Base-by-base conservation (phyloP, 2,888 invertebrate genomes). In the Arge pagana region DNA sequence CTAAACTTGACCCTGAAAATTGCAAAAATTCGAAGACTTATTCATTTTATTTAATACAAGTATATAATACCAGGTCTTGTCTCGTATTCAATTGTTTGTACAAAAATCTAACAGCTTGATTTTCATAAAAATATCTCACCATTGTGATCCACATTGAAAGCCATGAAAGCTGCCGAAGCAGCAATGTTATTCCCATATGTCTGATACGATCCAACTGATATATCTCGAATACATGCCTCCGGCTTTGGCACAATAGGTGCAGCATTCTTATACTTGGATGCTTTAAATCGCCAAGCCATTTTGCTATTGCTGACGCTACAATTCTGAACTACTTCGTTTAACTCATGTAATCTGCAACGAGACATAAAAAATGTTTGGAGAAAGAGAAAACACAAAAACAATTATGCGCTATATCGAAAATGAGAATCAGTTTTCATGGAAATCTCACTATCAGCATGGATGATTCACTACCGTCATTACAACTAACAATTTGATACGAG, bases 201-300 rank as follows among this genome's bases (percentile, higher is more conserved):
- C 74, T 93, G 93, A 77, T 96, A 91, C 24, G 92, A 93, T 21
- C 94, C 95, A 53, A 96, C 92, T 67, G 88, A 89, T 63, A 97
- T 85, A 76, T 96, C 96, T 62, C 92, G 85, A 61, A 87, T 76
- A 81, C 90, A 88, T 61, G 90, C 89, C 82, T 96, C 96, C 54
- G 94, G 93, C 76, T 96, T 96, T 30, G 96, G 95, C 70, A 94
- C 89, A 71, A 95, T 94, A 35, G 96, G 95, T 63, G 93, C 90
- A 59, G 96, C 94, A 88, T 97, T 97, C 85, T 96, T 97, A 80
- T 93, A 97, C 79, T 97, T 97, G 58, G 96, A 96, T 75, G 94
- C 93, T 83, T 96, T 96, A 81, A 96, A 96, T 79, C 95, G 85
- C 91, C 93, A 93, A 79, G 93, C 91, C 93, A 93, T 93, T 58